phyloP scores from a whole-genome alignment of 2,113 vertebrate genomes.

The Ibidorhyncha struthersii region DNA sequence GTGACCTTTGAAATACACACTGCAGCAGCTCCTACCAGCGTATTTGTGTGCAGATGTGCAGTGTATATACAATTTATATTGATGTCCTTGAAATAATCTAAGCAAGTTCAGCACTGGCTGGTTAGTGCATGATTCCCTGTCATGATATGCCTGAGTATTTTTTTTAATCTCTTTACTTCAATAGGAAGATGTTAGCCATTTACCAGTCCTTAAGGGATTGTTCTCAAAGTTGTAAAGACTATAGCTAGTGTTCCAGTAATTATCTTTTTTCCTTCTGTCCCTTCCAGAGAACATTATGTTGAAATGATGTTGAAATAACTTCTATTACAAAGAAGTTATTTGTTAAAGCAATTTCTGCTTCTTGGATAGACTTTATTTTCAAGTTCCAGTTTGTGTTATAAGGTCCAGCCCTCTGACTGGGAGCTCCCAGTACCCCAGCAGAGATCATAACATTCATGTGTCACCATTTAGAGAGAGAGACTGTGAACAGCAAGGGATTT shows the following conservation, averaged over 20 bases:
- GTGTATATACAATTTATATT: neutral
- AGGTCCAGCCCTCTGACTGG: neutral
- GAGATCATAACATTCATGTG: neutral
- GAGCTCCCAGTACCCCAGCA: neutral
- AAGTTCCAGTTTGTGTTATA: neutral
- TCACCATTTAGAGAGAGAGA: neutral
- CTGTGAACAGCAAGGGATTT: slow-evolving; percentile 4
- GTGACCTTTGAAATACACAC: neutral
- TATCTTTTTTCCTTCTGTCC: neutral
- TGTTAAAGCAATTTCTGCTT: neutral
- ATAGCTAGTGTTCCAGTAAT: neutral
- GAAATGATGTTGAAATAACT: neutral
- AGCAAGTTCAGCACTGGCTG: neutral
- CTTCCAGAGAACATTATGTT: neutral
- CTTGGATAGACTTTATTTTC: neutral
- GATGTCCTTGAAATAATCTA: neutral
- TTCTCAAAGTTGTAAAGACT: neutral
- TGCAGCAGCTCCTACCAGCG: neutral
- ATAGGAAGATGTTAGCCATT: neutral
- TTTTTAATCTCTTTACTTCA: neutral
- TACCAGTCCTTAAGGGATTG: neutral
- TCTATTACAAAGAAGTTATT: neutral
- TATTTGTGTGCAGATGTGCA: neutral
- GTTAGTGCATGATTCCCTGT: neutral
- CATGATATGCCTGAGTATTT: neutral